Evolutionary conservation across 2,113 vertebrate genomes (phyloP).

Genomic region (Pristiophorus japonicus): DNA sequence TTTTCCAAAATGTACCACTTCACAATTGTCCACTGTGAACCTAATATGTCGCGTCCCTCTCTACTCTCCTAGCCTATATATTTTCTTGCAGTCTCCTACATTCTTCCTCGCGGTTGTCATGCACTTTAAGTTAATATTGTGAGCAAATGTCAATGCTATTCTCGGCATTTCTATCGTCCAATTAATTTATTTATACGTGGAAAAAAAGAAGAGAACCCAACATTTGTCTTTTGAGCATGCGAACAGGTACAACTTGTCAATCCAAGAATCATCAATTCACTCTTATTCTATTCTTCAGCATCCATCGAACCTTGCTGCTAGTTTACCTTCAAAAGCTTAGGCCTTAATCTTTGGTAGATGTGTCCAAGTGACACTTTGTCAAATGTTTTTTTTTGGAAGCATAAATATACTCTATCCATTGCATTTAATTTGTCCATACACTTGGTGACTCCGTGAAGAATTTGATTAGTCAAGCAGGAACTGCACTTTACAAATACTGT

Average conservation of each 20-base stretch:
- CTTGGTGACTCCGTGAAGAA: too few relatives aligned
- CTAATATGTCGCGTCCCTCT: not conserved
- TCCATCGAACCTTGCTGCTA: not conserved
- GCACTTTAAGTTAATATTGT: not conserved
- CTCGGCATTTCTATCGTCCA: not conserved
- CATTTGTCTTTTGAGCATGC: not conserved
- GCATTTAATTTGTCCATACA: too few relatives aligned
- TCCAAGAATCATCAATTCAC: not conserved
- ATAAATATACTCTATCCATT: too few relatives aligned
- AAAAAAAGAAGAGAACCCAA: not conserved
- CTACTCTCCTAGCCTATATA: not conserved
- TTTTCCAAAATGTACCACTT: not conserved
- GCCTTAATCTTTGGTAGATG: too few relatives aligned
- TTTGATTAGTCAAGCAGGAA: too few relatives aligned
- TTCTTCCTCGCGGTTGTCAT: not conserved
- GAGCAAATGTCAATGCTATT: not conserved
- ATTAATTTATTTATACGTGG: not conserved
- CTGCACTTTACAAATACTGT: too few relatives aligned
- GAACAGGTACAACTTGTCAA: not conserved
- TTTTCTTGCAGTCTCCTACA: not conserved
- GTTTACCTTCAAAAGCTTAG: too few relatives aligned
- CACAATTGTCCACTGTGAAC: not conserved
- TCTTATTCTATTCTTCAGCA: not conserved
- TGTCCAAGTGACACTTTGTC: too few relatives aligned
- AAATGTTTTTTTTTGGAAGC: too few relatives aligned